Percentiles rank a stretch among this genome's conserved stretches.
phyloP scores from a whole-genome alignment of 92 coral and sea anemone species.

The Palythoa heliodiscus region DNA sequence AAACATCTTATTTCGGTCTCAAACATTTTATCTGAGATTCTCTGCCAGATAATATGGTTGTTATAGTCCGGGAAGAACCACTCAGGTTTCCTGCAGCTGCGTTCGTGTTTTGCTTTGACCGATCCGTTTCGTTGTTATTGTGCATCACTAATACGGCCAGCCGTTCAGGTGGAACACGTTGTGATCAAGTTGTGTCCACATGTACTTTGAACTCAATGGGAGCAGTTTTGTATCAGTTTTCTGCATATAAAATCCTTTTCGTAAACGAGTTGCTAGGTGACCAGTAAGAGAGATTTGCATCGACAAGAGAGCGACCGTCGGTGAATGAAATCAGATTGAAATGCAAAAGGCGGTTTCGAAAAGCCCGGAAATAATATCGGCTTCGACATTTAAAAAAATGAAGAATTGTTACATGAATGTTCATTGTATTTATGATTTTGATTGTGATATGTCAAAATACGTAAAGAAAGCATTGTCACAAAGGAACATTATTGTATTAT shows the following conservation, averaged over 20 bases:
- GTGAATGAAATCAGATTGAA: background rate
- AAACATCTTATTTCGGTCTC: conserved; percentile 34
- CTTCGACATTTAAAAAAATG: background rate
- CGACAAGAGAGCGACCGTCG: background rate
- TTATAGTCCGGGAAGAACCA: background rate
- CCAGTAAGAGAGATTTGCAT: background rate
- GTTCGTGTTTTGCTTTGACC: background rate
- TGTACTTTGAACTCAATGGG: background rate
- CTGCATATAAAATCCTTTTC: conserved; percentile 13
- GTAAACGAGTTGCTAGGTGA: background rate
- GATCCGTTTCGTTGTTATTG: background rate
- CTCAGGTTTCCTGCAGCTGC: background rate
- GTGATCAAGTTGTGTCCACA: background rate
- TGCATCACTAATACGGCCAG: background rate
- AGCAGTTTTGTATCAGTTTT: background rate
- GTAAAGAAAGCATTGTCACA: background rate
- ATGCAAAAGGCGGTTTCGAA: background rate
- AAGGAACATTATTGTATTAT: background rate
- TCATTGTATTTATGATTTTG: background rate
- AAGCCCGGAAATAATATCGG: conserved; percentile 5
- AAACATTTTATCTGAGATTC: background rate
- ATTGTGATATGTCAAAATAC: too few relatives aligned
- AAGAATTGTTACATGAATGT: background rate
- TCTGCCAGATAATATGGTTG: background rate
- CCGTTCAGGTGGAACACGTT: background rate